Evolutionary conservation across 2,113 vertebrate species (phyloP).

Genomic region (human (Homo sapiens)): DNA sequence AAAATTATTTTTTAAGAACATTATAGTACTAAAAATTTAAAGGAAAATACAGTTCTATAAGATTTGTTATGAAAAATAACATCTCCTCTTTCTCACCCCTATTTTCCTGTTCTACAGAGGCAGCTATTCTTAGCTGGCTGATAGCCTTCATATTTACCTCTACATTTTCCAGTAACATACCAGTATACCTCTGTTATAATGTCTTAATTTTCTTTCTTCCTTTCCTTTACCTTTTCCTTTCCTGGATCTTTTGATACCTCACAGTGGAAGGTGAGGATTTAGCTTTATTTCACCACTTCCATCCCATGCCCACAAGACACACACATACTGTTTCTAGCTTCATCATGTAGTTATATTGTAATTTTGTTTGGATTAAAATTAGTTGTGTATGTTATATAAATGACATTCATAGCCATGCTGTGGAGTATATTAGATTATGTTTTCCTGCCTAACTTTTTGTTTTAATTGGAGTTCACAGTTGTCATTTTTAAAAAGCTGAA

Average conservation of each 20-base stretch:
- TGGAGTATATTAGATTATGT: neutral
- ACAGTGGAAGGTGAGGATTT: neutral
- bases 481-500: neutral
- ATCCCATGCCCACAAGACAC: neutral
- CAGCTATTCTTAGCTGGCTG: neutral
- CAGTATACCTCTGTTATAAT: neutral
- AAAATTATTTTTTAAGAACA: neutral
- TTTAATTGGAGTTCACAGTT: neutral
- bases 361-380: neutral
- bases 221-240: neutral
- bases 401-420: neutral
- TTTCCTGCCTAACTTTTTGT: neutral
- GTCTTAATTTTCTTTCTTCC: neutral
- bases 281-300: neutral
- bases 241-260: neutral
- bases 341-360: neutral
- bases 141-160: neutral
- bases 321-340: neutral
- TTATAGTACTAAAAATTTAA: neutral
- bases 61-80: slow-evolving; percentile 2
- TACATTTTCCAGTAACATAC: neutral
- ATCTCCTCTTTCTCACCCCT: neutral
- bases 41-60: neutral
- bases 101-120: neutral
- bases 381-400: neutral